Evolutionary conservation across 1,140 invertebrate genomes (phyloP).

Genomic region (fruit fly (Drosophila melanogaster)): Release_6_plus_ISO1_MT NT_033777.3:11864501-11865000

Average conservation of each 20-base stretch:
- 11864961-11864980: conserved; percentile 13
- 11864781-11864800: background rate
- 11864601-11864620: conserved; percentile 6
- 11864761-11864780: too few species aligned
- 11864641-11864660: conserved; percentile 12
- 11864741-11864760: too few species aligned
- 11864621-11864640: conserved; percentile 1
- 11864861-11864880: conserved; percentile 6
- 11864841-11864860: conserved; percentile 13
- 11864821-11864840: conserved; percentile 5
- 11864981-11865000: background rate
- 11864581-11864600: conserved; percentile 22
- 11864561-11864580: conserved; percentile 72
- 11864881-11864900: conserved; percentile 33
- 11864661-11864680: background rate
- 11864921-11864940: conserved; percentile 44
- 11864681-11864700: too few species aligned
- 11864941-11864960: conserved; percentile 7
- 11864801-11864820: background rate
- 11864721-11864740: too few species aligned
- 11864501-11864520: conserved; percentile 1
- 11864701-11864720: too few species aligned
- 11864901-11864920: conserved; percentile 31
- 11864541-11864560: conserved; percentile 71
- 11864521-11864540: conserved; percentile 19